Evolutionary conservation across 1,140 invertebrate species (phyloP), one percentile per base, ranked within the genome.

Genomic region (Cyclina sinensis): DNA sequence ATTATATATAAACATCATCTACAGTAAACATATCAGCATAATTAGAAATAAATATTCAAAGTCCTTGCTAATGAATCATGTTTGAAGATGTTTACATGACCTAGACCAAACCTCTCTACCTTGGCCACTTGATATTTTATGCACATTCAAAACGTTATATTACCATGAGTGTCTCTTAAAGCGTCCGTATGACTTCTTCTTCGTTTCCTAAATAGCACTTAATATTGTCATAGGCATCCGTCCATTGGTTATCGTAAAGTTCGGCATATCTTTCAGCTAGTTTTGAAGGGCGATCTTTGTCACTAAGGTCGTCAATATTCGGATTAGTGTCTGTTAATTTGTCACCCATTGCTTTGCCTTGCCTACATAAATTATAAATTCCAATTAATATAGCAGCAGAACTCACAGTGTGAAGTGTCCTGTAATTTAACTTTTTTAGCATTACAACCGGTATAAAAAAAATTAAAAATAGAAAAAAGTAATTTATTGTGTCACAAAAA

Each of bases 171-270:
- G n/a, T n/a, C 14, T 62, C 7, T 62, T 27, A 24, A 5, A 62
- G 57, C 5, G 57, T 14, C n/a, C 27, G n/a, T 24, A 62, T 27
- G 1, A 24, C 14, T 7, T 62, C 24, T 62, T 27, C 1, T n/a
- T 62, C 57, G 2, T 14, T 27, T 21, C 27, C 7, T 1, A 4
- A 27, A 0, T 62, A 1, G 1, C 3, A 27, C 7, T n/a, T 5
- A 39, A 73, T 2, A n/a, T 7, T 24, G 39, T 73, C 68, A 39
- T 5, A 73, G 0, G 68, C 35, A 73, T 73, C 68, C 16, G 68
- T 73, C 68, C 68, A 73, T 24, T 73, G 35, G 35, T 73, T 43
- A 43, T 39, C 35, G 35, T 73, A 73, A 24, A 73, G 32, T 39
- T 73, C 68, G 39, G 1, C 14, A 73, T 21, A 73, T 12, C 35